These are phyloP conservation scores for Nezara viridula DNA, from an alignment of 2,888 invertebrate genomes.

Conservation along the genomic window DNA sequence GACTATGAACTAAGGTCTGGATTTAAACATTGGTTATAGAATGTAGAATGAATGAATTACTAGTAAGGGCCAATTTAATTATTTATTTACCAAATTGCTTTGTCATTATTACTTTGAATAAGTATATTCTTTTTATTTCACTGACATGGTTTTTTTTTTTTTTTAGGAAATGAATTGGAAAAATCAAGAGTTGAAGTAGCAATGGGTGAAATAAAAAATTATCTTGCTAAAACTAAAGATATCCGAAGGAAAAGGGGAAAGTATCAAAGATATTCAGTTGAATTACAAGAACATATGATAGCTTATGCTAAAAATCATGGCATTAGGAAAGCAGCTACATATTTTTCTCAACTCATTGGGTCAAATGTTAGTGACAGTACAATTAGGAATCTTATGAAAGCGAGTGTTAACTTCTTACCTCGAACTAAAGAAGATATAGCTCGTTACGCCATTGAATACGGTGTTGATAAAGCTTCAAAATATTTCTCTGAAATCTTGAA, in stretches of 20 bases:
- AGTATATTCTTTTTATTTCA: neutral
- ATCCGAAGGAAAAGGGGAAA: conserved; percentile 63
- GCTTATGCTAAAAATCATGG: conserved; percentile 63
- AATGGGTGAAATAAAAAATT: conserved; percentile 62
- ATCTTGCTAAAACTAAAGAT: conserved; percentile 64
- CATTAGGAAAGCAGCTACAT: conserved; percentile 61
- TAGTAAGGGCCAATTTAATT: no score
- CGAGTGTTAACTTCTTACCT: conserved; percentile 62
- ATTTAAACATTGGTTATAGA: no score
- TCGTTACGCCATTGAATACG: conserved; percentile 62
- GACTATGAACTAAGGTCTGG: no score
- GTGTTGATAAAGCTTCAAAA: conserved; percentile 62
- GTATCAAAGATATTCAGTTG: conserved; percentile 64
- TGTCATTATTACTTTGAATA: neutral
- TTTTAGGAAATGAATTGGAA: conserved; percentile 11
- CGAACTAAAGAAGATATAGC: conserved; percentile 64
- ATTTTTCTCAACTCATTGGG: conserved; percentile 63
- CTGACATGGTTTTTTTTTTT: neutral
- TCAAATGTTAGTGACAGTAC: conserved; percentile 64
- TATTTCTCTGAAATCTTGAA: conserved; percentile 63
- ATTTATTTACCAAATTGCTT: neutral
- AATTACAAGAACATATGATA: conserved; percentile 64
- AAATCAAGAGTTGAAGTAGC: conserved; percentile 61
- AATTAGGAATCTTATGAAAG: conserved; percentile 64
- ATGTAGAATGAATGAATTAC: no score